phyloP scores from a whole-genome alignment of 2,797 vertebrate species.

The Chaetophractus vellerosus region DNA sequence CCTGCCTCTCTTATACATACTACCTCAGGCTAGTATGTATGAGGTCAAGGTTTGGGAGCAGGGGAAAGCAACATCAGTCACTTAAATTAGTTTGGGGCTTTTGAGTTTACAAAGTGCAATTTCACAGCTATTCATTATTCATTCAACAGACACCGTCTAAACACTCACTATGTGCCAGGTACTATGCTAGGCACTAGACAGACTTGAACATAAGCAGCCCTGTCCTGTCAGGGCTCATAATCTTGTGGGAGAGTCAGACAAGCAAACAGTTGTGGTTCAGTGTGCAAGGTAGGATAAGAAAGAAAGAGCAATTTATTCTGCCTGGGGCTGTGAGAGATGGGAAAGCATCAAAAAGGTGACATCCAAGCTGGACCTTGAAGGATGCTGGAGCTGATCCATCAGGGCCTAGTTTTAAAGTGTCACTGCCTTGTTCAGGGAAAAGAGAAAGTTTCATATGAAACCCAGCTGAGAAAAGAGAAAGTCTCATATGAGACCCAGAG shows the following conservation, averaged over 20 bases:
- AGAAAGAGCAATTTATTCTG: conserved; percentile 44
- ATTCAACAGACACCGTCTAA: conserved; percentile 18
- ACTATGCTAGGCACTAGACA: neutral
- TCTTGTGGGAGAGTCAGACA: neutral
- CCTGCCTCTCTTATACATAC: neutral
- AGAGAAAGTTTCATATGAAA: conserved; percentile 24
- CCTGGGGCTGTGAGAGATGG: neutral
- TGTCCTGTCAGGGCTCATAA: neutral
- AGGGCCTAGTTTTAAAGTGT: conserved; percentile 29
- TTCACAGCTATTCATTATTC: neutral
- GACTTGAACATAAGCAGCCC: neutral
- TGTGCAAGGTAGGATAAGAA: conserved; percentile 4
- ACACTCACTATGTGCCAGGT: neutral
- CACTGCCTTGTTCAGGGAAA: neutral
- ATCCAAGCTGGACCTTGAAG: neutral
- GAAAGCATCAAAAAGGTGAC: conserved; percentile 19
- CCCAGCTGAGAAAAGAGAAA: neutral
- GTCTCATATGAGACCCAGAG: neutral
- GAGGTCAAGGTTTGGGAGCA: neutral
- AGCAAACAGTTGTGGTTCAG: neutral
- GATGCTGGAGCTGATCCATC: neutral
- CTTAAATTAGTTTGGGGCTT: neutral
- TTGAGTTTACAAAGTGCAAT: conserved; percentile 5
- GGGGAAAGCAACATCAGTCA: neutral
- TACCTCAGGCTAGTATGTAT: neutral